Evolutionary conservation across 2,888 invertebrate species (phyloP), one percentile per base, ranked within the genome.

Genomic region (Pachymerium ferrugineum): DNA sequence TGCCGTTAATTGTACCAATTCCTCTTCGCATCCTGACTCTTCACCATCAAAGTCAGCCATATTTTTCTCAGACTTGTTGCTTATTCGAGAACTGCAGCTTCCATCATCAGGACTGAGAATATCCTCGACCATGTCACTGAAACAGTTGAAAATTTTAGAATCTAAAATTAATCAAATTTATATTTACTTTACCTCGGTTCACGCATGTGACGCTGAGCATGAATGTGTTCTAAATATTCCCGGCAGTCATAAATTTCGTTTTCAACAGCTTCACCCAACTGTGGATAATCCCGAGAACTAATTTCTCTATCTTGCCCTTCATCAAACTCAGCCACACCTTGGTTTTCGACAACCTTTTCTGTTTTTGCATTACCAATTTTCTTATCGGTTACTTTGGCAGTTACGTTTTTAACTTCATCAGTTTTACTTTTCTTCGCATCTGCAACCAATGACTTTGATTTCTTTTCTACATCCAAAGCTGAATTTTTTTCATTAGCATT

Each of bases 41-140:
- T 91, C 90, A 4, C 94, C 95, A 80, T 96, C 96, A 80, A 96
- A 91, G 83, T 96, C 95, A 0, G 93, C 94, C 88, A 95, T 90
- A 82, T 95, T 95, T 78, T 95, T 94, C 79, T 94, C 94, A 1
- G 94, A 94, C 83, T 95, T 94, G 78, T 92, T 93, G 76, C 94
- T 94, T 85, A 94, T 89, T 33, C 92, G 88, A 0, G 94, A 94
- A n/a, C 94, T 94, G 78, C 94, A 93, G 80, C 94, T 94, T n/a
- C 93, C 94, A 77, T 86, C 85, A 75, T 80, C 81, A 14, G 78
- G 78, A 35, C 87, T 83, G 75, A 82, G 78, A 74, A 89, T 86
- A 75, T 83, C 83, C 78, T 89, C 89, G 84, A 89, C 86, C 77
- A 89, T 83, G 76, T 88, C 87, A 78, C 88, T 88, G 77, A 74